Percentiles rank a stretch among this genome's conserved stretches.
phyloP scores from a whole-genome alignment of 2,113 vertebrate species.

The Eclectus roratus region DNA sequence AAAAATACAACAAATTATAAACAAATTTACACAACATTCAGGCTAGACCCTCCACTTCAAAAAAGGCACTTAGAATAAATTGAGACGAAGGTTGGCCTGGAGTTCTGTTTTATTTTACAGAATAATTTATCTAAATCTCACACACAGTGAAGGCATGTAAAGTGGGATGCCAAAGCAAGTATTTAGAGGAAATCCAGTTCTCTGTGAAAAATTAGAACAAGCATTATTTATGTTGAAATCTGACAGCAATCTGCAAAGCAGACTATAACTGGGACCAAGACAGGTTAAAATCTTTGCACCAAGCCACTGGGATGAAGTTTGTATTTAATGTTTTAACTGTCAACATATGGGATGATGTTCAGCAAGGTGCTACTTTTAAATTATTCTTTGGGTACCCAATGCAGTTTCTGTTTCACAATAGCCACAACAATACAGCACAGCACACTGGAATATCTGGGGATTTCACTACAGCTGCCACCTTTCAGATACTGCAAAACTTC shows the following conservation, averaged over 20 bases:
- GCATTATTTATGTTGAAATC: neutral
- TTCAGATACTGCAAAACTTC: neutral
- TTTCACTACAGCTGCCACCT: neutral
- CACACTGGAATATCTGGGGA: neutral
- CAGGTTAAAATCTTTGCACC: neutral
- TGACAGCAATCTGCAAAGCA: neutral
- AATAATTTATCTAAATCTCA: neutral
- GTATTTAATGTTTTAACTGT: neutral
- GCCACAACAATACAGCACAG: neutral
- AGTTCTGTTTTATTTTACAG: neutral
- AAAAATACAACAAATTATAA: neutral
- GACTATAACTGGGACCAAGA: neutral
- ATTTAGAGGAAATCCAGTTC: neutral
- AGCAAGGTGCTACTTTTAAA: neutral
- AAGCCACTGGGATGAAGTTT: neutral
- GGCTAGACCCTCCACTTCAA: neutral
- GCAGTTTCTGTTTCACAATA: neutral
- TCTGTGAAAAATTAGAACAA: neutral
- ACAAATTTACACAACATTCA: neutral
- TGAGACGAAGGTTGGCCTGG: neutral
- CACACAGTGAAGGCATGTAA: neutral
- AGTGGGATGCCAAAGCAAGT: neutral
- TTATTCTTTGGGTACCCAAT: neutral
- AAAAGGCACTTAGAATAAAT: neutral
- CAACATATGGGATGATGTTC: neutral